phyloP scores from a whole-genome alignment of 2,797 vertebrate genomes.

The Siniperca scherzeri region DNA sequence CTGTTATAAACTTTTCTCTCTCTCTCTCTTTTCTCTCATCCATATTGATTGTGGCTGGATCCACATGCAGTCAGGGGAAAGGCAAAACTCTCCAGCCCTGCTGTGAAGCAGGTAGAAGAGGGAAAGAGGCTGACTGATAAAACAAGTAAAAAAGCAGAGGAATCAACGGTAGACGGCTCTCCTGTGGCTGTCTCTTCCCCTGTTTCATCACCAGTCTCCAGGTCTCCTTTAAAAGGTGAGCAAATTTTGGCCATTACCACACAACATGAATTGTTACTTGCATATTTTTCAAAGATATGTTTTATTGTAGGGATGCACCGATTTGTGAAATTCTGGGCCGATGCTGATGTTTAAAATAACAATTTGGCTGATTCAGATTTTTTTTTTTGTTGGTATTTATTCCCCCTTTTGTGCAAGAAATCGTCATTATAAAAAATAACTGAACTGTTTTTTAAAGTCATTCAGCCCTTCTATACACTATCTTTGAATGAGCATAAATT shows the following conservation, averaged over 20 bases:
- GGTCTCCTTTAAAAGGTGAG: slow-evolving; percentile 72
- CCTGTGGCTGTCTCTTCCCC: neutral
- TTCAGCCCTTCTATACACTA: no score
- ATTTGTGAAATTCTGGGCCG: no score
- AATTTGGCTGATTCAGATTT: no score
- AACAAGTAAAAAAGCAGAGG: slow-evolving; percentile 21
- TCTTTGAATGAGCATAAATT: no score
- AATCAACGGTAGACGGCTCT: slow-evolving; percentile 3
- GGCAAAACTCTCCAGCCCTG: slow-evolving; percentile 48
- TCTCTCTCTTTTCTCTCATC: neutral
- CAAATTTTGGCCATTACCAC: neutral
- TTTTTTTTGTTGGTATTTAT: no score
- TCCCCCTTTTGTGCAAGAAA: no score
- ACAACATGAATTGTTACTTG: neutral
- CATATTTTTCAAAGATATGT: neutral
- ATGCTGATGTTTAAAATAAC: no score
- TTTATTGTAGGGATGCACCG: no score
- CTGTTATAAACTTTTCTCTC: neutral
- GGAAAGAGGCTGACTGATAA: slow-evolving; percentile 6
- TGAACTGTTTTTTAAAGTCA: no score
- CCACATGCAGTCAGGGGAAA: slow-evolving; percentile 60
- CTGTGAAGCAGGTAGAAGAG: slow-evolving; percentile 23
- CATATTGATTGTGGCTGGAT: neutral
- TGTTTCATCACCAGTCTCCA: slow-evolving; percentile 47
- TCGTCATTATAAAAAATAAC: no score